Conservation (phyloP, 1,140 invertebrate genomes). For the Euschistus heros region DNA sequence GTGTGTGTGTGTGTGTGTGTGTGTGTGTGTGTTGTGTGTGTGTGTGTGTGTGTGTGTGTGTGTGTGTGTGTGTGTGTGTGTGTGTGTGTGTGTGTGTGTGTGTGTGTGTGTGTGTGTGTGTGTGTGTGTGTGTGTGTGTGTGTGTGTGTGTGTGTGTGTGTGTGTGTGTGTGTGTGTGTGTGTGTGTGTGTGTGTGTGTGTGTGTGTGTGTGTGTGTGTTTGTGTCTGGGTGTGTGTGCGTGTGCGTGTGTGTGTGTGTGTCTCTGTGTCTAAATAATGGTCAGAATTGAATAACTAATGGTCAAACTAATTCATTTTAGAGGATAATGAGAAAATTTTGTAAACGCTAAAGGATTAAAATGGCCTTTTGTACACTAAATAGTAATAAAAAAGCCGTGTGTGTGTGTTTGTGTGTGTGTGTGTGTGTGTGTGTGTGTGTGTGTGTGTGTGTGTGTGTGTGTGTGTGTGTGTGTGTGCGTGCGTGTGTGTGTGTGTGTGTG, state of each 20-base stretch:
- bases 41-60: neutral
- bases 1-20: too few species aligned
- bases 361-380: too few species aligned
- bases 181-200: neutral
- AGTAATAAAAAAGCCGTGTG: too few species aligned
- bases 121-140: neutral
- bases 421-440: neutral
- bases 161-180: neutral
- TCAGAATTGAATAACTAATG: too few species aligned
- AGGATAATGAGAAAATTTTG: too few species aligned
- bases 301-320: too few species aligned
- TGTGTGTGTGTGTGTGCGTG: neutral
- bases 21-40: neutral
- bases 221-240: neutral
- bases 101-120: neutral
- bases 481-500: neutral
- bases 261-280: too few species aligned
- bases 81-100: neutral
- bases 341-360: too few species aligned
- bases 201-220: neutral
- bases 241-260: slow-evolving; percentile 2
- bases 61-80: neutral
- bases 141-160: neutral
- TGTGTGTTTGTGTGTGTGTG: too few species aligned
- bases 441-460: neutral